Base-by-base conservation (phyloP, 2,113 vertebrate genomes). In the Xerus inauris region DNA sequence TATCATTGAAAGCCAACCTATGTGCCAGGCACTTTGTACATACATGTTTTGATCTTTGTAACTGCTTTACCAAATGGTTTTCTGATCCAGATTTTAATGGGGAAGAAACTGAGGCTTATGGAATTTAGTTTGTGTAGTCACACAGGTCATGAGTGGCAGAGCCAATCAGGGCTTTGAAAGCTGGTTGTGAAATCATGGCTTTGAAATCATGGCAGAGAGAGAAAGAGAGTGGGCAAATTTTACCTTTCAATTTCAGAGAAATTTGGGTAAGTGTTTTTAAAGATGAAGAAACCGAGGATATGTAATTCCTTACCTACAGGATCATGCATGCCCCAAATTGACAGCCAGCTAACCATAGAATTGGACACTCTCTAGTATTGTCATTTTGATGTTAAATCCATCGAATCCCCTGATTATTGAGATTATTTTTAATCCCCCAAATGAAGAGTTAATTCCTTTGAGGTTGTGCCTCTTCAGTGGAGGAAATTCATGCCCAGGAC, bases 401-500 rank as follows among this genome's bases (percentile, higher is more conserved):
- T 10, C 71, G 5, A 76, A 79, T 95, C 51, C 82, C 72, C 59
- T 91, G 79, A 93, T 64, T 87, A 77, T 38, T 86, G 38, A 95
- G 73, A 82, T 64, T 67, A 38, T 54, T 76, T 91, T 94, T 86
- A 92, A 59, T 65, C 67, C 26, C 1, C n/a, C 6, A 87, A 84
- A 49, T 59, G 42, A 80, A 91, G 30, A 94, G 22, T 22, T 83
- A 87, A 87, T 82, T 30, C 42, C 42, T 87, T 32, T 91, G 35
- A 77, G 35, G 45, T 77, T 3, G 8, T 26, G 54, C 12, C 59
- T 95, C 85, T 90, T 94, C 51, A 57, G 3, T 28, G n/a, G 22
- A 86, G 38, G 65, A 77, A 83, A 90, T 65, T 14, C 73, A 93
- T 67, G 24, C 80, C 24, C 26, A 69, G 49, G 16, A 91, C 54